Evolutionary conservation across 2,797 vertebrate species (phyloP), one percentile per base, ranked within the genome.

Genomic region (Danio choprae): DNA sequence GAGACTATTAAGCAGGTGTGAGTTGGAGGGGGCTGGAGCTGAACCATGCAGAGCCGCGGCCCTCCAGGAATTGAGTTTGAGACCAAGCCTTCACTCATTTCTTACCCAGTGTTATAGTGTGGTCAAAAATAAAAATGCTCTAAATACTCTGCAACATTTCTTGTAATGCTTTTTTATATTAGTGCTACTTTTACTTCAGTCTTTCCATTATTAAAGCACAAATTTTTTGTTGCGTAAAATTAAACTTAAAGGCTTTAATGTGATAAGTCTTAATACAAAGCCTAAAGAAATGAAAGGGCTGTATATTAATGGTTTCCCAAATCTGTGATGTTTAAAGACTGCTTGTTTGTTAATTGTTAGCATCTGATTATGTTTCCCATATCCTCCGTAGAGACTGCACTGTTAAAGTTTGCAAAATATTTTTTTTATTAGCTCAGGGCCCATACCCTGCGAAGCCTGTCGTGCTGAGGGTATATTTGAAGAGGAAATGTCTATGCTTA

Each of bases 381-480:
- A 3, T 8, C 60, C n/a, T 50, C 9, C 18, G 56, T n/a, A 16
- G 0, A n/a, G 7, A 12, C 29, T 71, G 36, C 16, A 18, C 9
- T 12, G 13, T 68, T 60, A 22, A 43, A 43, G n/a, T 79, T 38
- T 18, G 53, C 43, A 5, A n/a, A 44, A 65, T 3, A 18, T 67
- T 81, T 41, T 5, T 76, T 40, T 82, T 86, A 67, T 74, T 80
- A 99, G 98, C 85, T 91, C 92, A 5, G 97, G 97, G 5, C 97
- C 98, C 44, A 96, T 96, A 56, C 97, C 96, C 58, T 99, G 98
- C 69, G 92, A 96, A 18, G 97, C 96, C 69, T 99, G 98, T 13
- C 94, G 94, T 62, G 93, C 95, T n/a, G 98, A 99, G 71, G 96
- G 96, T 43, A 95, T 99, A n/a, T 98, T 96, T 0, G 98, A 99